These are phyloP conservation scores for Danio rerio DNA, from an alignment of 2,113 vertebrate genomes.

Conservation along the genomic window DNA sequence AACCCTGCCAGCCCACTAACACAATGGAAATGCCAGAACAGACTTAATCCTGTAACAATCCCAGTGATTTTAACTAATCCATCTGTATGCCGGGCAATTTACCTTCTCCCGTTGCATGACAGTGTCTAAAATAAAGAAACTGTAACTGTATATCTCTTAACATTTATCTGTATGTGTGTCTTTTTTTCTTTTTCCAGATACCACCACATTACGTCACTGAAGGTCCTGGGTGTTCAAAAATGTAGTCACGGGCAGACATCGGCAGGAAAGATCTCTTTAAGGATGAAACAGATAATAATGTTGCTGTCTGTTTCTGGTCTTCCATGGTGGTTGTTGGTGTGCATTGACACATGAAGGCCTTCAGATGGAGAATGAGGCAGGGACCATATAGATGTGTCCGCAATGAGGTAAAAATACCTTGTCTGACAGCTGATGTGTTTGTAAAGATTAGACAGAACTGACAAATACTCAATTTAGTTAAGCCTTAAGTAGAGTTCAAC, in stretches of 20 bases:
- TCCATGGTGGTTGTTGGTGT: constrained; percentile 39
- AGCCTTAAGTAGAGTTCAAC: no score
- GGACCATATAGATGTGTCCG: not conserved
- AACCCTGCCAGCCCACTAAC: constrained; percentile 54
- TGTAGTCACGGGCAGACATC: constrained; percentile 64
- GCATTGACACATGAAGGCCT: constrained; percentile 53
- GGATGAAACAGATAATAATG: constrained; percentile 43
- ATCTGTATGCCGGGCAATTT: constrained; percentile 55
- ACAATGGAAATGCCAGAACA: constrained; percentile 61
- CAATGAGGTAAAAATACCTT: not conserved
- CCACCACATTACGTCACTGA: constrained; percentile 51
- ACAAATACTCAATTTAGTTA: no score
- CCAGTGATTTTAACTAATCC: constrained; percentile 60
- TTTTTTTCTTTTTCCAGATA: constrained; percentile 39
- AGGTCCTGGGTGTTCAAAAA: constrained; percentile 46
- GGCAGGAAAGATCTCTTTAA: constrained; percentile 59
- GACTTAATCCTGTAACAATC: constrained; percentile 63
- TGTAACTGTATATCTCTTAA: constrained; percentile 50
- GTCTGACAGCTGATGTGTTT: not conserved
- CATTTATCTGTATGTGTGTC: constrained; percentile 28
- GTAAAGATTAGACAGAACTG: not conserved
- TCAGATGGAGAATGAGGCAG: not conserved
- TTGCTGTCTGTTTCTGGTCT: constrained; percentile 66
- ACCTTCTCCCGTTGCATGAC: constrained; percentile 56
- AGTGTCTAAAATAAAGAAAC: constrained; percentile 54